Evolutionary conservation across 2,888 invertebrate genomes (phyloP).

Genomic region (Andrena trimmerana): DNA sequence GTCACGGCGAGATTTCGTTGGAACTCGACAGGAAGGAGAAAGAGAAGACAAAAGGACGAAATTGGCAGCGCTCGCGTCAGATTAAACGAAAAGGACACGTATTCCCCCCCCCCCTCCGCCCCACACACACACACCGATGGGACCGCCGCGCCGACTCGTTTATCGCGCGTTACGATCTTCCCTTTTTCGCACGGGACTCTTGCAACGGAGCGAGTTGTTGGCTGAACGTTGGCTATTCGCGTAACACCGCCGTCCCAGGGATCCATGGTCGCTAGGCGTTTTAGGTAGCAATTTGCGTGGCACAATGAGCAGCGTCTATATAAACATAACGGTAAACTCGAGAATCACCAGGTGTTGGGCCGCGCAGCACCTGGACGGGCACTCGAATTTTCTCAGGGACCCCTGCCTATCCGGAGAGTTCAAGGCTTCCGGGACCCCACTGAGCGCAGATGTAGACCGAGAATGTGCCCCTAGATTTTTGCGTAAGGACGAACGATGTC

Average conservation of each 20-base stretch:
- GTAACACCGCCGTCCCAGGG: conserved; percentile 1
- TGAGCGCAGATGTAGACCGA: conserved; percentile 63
- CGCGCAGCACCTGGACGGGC: conserved; percentile 62
- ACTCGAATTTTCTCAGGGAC: conserved; percentile 68
- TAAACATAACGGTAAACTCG: conserved; percentile 64
- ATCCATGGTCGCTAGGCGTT: conserved; percentile 20
- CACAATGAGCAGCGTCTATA: conserved; percentile 45
- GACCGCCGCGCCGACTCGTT: background rate
- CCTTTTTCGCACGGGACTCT: background rate
- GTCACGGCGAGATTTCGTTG: conserved; percentile 27
- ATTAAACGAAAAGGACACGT: background rate
- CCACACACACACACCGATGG: background rate
- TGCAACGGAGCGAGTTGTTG: background rate
- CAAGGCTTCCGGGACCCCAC: conserved; percentile 65
- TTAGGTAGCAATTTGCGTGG: conserved; percentile 45
- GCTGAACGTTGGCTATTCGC: background rate
- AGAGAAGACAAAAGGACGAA: background rate
- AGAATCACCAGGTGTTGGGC: conserved; percentile 65
- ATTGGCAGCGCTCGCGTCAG: background rate
- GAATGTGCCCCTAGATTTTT: conserved; percentile 48
- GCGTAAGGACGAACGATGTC: conserved; percentile 45
- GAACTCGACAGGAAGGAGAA: background rate
- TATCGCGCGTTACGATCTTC: conserved; percentile 1
- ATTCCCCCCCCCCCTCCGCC: background rate
- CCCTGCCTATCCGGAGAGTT: conserved; percentile 48